Evolutionary conservation across 2,888 invertebrate genomes (phyloP).

Genomic region (Taenaris catops): DNA sequence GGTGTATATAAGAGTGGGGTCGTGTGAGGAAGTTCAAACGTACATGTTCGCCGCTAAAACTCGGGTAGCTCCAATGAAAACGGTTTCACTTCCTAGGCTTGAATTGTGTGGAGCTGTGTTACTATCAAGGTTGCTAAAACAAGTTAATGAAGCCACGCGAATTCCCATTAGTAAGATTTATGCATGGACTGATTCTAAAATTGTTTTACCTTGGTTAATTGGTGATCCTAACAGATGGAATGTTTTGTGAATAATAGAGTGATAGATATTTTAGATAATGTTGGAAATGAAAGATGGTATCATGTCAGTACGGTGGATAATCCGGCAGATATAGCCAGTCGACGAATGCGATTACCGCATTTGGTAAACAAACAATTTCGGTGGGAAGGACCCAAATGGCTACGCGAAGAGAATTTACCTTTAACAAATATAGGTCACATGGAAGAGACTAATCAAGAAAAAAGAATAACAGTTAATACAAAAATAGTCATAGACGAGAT

Average conservation of each 20-base stretch:
- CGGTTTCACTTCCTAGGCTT: constrained; percentile 17
- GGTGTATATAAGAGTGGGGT: constrained; percentile 21
- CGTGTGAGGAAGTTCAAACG: constrained; percentile 20
- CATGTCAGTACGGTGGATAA: constrained; percentile 23
- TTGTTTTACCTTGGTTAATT: constrained; percentile 20
- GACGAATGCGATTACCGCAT: constrained; percentile 22
- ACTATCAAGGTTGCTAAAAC: constrained; percentile 14
- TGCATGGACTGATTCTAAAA: constrained; percentile 20
- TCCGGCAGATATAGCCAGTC: constrained; percentile 31
- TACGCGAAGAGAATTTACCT: no score
- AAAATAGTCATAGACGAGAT: constrained; percentile 10
- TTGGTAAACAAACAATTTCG: constrained; percentile 12
- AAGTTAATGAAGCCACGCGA: constrained; percentile 4
- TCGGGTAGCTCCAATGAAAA: constrained; percentile 13
- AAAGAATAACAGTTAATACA: constrained; percentile 4
- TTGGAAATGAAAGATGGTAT: constrained; percentile 9
- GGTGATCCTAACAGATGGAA: constrained; percentile 19
- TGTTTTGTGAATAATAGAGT: constrained; percentile 9
- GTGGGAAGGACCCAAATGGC: constrained; percentile 21
- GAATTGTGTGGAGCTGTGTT: constrained; percentile 16
- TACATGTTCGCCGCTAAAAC: constrained; percentile 14
- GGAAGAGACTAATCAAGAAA: neutral
- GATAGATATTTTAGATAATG: neutral
- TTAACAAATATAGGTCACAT: constrained; percentile 4
- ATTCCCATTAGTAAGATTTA: neutral